A percentile compares a stretch with the other conserved stretches of the same genome.
Conservation (phyloP, 2,113 vertebrate genomes). For the Halcyon malimbica region DNA sequence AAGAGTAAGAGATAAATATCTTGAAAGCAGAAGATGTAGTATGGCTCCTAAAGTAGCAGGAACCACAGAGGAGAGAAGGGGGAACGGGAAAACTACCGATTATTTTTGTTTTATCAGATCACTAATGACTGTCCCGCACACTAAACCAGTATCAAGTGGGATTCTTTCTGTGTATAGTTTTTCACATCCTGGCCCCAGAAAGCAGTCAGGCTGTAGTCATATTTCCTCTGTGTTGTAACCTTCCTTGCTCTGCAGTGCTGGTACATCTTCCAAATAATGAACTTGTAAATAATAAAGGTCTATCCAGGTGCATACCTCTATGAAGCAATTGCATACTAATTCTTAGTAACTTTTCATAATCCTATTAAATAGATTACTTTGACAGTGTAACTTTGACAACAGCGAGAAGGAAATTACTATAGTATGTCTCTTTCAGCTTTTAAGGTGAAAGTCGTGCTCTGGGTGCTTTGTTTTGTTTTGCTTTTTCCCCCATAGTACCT, state of each 20-base stretch:
- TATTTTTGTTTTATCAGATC: not conserved
- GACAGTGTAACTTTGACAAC: not conserved
- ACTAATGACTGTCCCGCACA: not conserved
- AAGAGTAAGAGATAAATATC: not conserved
- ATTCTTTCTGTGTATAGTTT: not conserved
- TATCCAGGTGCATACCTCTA: not conserved
- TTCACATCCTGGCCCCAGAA: not conserved
- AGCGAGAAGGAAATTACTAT: not conserved
- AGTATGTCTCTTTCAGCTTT: not conserved
- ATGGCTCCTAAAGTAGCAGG: not conserved
- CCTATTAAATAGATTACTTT: not conserved
- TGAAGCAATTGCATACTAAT: not conserved
- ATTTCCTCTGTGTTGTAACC: not conserved
- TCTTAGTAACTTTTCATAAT: not conserved
- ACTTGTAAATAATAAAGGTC: not conserved
- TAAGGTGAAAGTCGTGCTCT: not conserved
- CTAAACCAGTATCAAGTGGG: not conserved
- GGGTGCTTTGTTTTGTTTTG: not conserved
- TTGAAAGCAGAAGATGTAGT: not conserved
- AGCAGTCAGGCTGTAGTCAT: not conserved
- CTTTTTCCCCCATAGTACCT: not conserved
- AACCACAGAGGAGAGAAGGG: not conserved
- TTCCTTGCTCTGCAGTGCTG: not conserved
- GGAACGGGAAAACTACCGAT: fast-evolving
- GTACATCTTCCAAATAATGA: not conserved